phyloP scores from a whole-genome alignment of 2,113 vertebrate species.

The Megalops atlanticus region DNA sequence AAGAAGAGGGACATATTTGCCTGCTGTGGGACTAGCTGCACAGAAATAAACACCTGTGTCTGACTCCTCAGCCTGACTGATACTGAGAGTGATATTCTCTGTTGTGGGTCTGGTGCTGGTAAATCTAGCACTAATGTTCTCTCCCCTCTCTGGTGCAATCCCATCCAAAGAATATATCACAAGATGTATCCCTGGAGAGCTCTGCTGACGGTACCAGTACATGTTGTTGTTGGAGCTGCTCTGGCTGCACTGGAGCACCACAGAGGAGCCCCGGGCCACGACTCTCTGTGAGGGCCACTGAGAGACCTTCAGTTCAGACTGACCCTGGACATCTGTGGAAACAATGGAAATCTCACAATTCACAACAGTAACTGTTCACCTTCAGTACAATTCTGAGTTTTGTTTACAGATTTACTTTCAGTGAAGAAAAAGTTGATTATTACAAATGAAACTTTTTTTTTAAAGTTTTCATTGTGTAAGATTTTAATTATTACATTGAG shows the following conservation, averaged over 20 bases:
- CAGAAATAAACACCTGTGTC: constrained; percentile 28
- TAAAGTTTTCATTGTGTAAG: too few species aligned
- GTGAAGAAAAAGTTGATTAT: too few species aligned
- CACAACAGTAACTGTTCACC: too few species aligned
- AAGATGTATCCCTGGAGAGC: neutral
- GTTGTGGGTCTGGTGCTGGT: neutral
- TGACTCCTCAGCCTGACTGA: neutral
- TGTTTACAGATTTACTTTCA: too few species aligned
- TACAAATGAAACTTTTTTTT: too few species aligned
- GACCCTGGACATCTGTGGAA: constrained; percentile 7
- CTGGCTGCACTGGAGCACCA: constrained; percentile 5
- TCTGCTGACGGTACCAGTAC: constrained; percentile 28
- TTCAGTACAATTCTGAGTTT: too few species aligned
- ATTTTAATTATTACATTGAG: too few species aligned
- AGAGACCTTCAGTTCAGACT: neutral
- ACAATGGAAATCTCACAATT: too few species aligned
- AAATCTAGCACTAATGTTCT: constrained; percentile 12
- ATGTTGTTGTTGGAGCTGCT: constrained; percentile 3
- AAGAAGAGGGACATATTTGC: neutral
- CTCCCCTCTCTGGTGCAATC: neutral
- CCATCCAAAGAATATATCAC: neutral
- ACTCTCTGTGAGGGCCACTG: constrained; percentile 3
- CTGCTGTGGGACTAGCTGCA: constrained; percentile 11
- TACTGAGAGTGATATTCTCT: neutral
- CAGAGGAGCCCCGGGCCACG: neutral